Base-by-base conservation (phyloP, 1,140 invertebrate species). In the Ylistrum balloti region DNA sequence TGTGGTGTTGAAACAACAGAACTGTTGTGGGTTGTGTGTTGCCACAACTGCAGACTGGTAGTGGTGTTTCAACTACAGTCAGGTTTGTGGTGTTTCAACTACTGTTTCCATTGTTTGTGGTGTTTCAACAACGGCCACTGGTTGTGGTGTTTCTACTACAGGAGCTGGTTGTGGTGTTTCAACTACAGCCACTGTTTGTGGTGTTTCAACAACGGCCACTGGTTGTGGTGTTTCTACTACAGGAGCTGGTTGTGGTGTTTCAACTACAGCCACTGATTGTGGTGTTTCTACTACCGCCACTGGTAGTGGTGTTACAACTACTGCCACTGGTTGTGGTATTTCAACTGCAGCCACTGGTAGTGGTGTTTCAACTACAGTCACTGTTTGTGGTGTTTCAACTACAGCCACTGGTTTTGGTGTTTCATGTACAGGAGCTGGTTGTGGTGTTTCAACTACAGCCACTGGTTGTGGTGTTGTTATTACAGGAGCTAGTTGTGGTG, bases 391-490 rank as follows among this genome's bases (percentile, higher is more conserved):
- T n/a, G n/a, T n/a, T n/a, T n/a, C n/a, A n/a, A n/a, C n/a, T n/a
- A n/a, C n/a, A n/a, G n/a, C n/a, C n/a, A n/a, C n/a, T n/a, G n/a
- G n/a, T n/a, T n/a, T n/a, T n/a, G n/a, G n/a, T 85, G 88, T 85
- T 33, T 89, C 56, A 89, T n/a, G 13, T 1, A 85, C 22, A 56
- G 86, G 0, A 5, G 15, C 56, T 35, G 17, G n/a, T n/a, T n/a
- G n/a, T n/a, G n/a, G n/a, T n/a, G n/a, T n/a, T n/a, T n/a, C n/a
- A n/a, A n/a, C n/a, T n/a, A n/a, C n/a, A n/a, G n/a, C n/a, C n/a
- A n/a, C n/a, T n/a, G n/a, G n/a, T 85, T 28, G 88, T 38, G 48
- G 74, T 41, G 88, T 89, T 35, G 85, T 33, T 38, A 38, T 32
- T 0, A 38, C 38, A 34, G 86, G 10, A 38, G 20, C 13, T 33